Conservation (phyloP, 92 coral and sea anemone species). For the Palythoa grandiflora region DNA sequence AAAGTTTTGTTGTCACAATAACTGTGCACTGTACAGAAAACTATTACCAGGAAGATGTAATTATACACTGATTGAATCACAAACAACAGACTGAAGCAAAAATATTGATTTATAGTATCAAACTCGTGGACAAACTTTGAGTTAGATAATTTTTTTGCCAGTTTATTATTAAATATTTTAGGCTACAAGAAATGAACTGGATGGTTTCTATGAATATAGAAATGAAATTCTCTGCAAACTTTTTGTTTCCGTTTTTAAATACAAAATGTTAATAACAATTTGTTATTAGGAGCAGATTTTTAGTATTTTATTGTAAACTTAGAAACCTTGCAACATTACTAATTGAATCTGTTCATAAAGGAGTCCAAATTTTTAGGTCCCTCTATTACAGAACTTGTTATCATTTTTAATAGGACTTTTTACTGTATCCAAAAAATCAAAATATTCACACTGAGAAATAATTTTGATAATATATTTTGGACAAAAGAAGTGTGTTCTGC, state of each 20-base stretch:
- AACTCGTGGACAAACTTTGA: not conserved
- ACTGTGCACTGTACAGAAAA: slow-evolving; percentile 19
- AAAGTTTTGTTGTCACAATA: slow-evolving; percentile 18
- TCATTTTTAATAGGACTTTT: not conserved
- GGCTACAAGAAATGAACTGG: not conserved
- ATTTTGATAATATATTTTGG: slow-evolving; percentile 31
- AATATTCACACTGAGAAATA: slow-evolving; percentile 23
- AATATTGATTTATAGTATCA: slow-evolving; percentile 1
- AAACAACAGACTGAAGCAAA: not conserved
- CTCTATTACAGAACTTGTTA: slow-evolving; percentile 34
- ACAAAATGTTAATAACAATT: not conserved
- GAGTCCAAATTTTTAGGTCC: slow-evolving; percentile 19
- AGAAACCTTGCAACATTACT: slow-evolving; percentile 7
- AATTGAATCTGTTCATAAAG: slow-evolving; percentile 18
- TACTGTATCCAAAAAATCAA: slow-evolving; percentile 24
- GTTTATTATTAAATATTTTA: slow-evolving; percentile 13
- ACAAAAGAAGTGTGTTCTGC: slow-evolving; percentile 30
- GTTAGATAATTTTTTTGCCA: not conserved
- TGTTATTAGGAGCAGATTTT: not conserved
- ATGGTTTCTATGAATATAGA: not conserved
- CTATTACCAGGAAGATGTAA: slow-evolving; percentile 15
- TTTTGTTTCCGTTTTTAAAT: not conserved
- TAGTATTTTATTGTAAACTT: not conserved
- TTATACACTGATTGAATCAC: slow-evolving; percentile 22
- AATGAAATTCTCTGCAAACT: not conserved